phyloP scores from a whole-genome alignment of 2,888 invertebrate genomes.

The Mimas tiliae region DNA sequence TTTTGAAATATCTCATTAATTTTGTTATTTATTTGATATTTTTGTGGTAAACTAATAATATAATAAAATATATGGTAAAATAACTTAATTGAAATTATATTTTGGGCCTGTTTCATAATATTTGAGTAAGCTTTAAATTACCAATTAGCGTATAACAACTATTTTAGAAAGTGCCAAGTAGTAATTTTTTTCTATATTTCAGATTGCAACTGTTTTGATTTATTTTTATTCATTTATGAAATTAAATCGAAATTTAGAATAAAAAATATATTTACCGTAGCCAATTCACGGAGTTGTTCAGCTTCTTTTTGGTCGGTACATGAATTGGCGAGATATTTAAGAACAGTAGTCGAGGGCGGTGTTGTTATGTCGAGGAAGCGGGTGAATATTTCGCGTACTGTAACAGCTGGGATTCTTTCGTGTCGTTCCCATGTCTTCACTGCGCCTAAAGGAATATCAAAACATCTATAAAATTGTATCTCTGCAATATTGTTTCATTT shows the following conservation, averaged over 20 bases:
- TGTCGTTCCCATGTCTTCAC: slow-evolving; percentile 94
- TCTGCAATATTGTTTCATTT: neutral
- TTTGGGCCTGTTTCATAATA: neutral
- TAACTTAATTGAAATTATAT: too few relatives aligned
- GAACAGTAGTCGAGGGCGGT: slow-evolving; percentile 93
- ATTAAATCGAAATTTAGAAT: neutral
- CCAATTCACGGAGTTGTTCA: slow-evolving; percentile 87
- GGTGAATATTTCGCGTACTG: slow-evolving; percentile 89
- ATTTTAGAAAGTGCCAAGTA: too few relatives aligned
- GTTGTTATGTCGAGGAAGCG: slow-evolving; percentile 96
- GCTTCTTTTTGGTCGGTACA: slow-evolving; percentile 90
- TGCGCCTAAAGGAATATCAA: slow-evolving; percentile 83
- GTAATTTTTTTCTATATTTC: too few relatives aligned
- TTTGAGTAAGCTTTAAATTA: neutral
- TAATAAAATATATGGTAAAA: too few relatives aligned
- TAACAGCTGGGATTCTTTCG: slow-evolving; percentile 90
- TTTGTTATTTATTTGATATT: neutral
- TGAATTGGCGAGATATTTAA: slow-evolving; percentile 91
- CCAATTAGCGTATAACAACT: too few relatives aligned
- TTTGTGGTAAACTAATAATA: too few relatives aligned
- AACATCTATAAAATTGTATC: neutral
- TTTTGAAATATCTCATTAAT: too few relatives aligned
- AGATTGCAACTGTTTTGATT: too few relatives aligned
- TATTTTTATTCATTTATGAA: too few relatives aligned
- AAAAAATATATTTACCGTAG: slow-evolving; percentile 84